Evolutionary conservation across 92 coral and sea anemone genomes (phyloP).

Genomic region (Anthopleura xanthogrammica): DNA sequence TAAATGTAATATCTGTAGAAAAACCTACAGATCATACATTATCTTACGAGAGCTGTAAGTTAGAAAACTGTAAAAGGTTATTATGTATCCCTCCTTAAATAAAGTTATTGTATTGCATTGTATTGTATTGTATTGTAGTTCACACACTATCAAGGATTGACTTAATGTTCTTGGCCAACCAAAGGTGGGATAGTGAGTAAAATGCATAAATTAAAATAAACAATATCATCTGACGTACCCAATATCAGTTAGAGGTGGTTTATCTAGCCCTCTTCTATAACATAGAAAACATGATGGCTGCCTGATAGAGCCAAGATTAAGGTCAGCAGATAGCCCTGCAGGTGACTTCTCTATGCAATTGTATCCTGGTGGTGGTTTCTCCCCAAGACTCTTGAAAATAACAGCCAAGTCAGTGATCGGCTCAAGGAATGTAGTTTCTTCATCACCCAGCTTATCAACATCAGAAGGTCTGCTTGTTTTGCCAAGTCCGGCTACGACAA

Average conservation of each 20-base stretch:
- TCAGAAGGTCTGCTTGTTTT: constrained; percentile 56
- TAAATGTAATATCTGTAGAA: too few relatives aligned
- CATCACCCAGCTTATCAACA: constrained; percentile 65
- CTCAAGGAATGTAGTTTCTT: constrained; percentile 62
- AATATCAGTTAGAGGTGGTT: constrained; percentile 93
- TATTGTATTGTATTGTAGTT: too few relatives aligned
- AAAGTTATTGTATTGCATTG: too few relatives aligned
- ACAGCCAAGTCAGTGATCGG: constrained; percentile 99
- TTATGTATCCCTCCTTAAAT: too few relatives aligned
- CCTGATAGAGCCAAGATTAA: constrained; percentile 92
- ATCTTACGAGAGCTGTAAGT: too few relatives aligned
- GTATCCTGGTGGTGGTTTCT: constrained; percentile 76
- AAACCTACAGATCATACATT: too few relatives aligned
- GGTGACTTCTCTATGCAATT: constrained; percentile 87
- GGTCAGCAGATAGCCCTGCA: constrained; percentile 87
- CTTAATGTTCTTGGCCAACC: too few relatives aligned
- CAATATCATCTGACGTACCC: constrained; percentile 59
- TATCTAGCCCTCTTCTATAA: constrained; percentile 83
- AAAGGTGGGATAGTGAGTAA: too few relatives aligned
- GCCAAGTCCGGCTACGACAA: constrained; percentile 98
- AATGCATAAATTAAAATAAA: not conserved
- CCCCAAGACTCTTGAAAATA: constrained; percentile 89
- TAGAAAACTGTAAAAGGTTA: too few relatives aligned
- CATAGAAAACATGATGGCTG: constrained; percentile 92
- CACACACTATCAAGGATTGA: too few relatives aligned